phyloP scores from a whole-genome alignment of 2,113 vertebrate species.

The Rhabdomys dilectus region DNA sequence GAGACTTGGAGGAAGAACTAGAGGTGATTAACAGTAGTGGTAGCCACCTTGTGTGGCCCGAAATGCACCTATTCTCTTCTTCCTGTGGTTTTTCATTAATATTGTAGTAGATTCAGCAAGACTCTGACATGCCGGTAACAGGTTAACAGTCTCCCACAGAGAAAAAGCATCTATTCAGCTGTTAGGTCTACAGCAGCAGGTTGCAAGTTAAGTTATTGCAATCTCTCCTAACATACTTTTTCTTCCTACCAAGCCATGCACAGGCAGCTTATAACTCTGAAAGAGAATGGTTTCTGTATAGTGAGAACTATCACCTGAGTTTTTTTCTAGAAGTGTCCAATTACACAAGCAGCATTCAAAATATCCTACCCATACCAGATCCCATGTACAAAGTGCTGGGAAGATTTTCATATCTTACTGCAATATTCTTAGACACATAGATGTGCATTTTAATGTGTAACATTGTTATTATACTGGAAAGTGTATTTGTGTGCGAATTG shows the following conservation, averaged over 20 bases:
- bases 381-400: background rate
- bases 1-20: background rate
- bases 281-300: slow-evolving; percentile 44
- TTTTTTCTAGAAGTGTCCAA: background rate
- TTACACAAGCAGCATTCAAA: slow-evolving; percentile 8
- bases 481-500: background rate
- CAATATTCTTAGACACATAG: background rate
- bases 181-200: slow-evolving; percentile 63
- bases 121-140: slow-evolving; percentile 55
- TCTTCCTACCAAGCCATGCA: slow-evolving; percentile 45
- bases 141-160: slow-evolving; percentile 71
- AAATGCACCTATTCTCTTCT: background rate
- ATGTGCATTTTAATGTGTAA: background rate
- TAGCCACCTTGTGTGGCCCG: background rate
- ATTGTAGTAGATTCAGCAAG: slow-evolving; percentile 33
- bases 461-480: background rate
- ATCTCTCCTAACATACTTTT: slow-evolving; percentile 63
- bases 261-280: background rate
- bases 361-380: background rate
- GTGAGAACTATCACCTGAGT: slow-evolving; percentile 13
- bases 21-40: slow-evolving; percentile 30
- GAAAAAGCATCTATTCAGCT: slow-evolving; percentile 72
- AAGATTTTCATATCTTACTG: background rate
- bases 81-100: slow-evolving; percentile 58
- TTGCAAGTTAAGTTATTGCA: slow-evolving; percentile 61